Evolutionary conservation across 2,888 invertebrate species (phyloP).

Genomic region (Torymus auratus): DNA sequence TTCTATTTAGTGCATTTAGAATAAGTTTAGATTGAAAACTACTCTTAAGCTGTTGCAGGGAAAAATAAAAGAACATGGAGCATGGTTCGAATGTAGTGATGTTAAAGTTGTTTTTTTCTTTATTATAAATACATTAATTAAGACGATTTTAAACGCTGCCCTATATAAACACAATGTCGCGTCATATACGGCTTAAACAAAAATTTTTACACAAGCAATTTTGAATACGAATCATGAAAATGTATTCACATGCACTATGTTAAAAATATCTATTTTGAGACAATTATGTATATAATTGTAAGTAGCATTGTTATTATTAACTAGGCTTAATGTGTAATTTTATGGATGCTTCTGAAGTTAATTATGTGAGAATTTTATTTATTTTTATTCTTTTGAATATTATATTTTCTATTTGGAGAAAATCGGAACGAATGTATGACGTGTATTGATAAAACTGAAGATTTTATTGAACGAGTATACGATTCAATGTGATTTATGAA

Average conservation of each 20-base stretch:
- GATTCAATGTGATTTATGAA: slow-evolving; percentile 36
- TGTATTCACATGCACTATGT: slow-evolving; percentile 30
- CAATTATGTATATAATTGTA: slow-evolving; percentile 33
- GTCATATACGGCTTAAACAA: slow-evolving; percentile 51
- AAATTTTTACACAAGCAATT: slow-evolving; percentile 44
- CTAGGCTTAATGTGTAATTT: slow-evolving; percentile 23
- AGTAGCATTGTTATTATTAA: slow-evolving; percentile 38
- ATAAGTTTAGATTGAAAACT: slow-evolving; percentile 45
- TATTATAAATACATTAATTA: slow-evolving; percentile 41
- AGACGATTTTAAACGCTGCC: slow-evolving; percentile 25
- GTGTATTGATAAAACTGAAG: slow-evolving; percentile 11
- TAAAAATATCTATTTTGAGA: slow-evolving; percentile 39
- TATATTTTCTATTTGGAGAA: too few species aligned
- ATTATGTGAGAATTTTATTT: slow-evolving; percentile 22
- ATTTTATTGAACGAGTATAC: slow-evolving; percentile 45
- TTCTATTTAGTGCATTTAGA: slow-evolving; percentile 54
- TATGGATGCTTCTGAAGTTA: slow-evolving; percentile 3
- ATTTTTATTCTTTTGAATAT: too few species aligned
- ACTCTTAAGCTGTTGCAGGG: slow-evolving; percentile 29
- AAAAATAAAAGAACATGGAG: slow-evolving; percentile 24
- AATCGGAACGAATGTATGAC: too few species aligned
- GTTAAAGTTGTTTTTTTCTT: slow-evolving; percentile 42
- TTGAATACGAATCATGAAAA: slow-evolving; percentile 19
- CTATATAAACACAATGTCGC: slow-evolving; percentile 29
- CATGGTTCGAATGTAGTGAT: slow-evolving; percentile 33